Base-by-base conservation (phyloP, 1,140 invertebrate genomes). In the Aphidius ervi region DNA sequence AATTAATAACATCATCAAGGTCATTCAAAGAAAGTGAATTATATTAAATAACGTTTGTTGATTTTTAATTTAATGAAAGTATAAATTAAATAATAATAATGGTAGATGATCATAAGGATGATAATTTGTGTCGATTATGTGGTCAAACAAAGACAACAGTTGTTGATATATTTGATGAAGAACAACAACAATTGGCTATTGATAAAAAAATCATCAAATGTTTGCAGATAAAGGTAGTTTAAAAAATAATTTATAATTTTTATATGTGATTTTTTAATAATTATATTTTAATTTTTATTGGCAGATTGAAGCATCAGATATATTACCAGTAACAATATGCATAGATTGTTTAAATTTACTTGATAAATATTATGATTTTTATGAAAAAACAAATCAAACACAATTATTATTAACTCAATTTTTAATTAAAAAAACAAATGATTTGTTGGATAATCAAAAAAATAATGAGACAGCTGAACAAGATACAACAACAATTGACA, bases 61-160 rank as follows among this genome's bases (percentile, higher is more conserved):
- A 16, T 16, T 16, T 16, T 16, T 16, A 16, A 16, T 16, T 16
- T 16, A 16, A 16, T 16, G 16, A 16, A 16, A 16, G 16, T 16
- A 16, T 16, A 16, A 16, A 16, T 16, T 16, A 16, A 16, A 16
- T 16, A 16, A 16, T 16, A 16, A 16, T 16, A 16, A 16, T 16
- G 16, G 16, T 16, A 16, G 16, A 16, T 16, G 16, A 16, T 16
- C 16, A 16, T 16, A 16, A 16, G 16, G 16, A 16, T 16, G 16
- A 16, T 39, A 73, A 74, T 50, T 65, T 81, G 23, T 84, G 83
- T 72, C 80, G 83, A 65, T 73, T 84, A 37, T 84, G 83, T 67
- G 82, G 82, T 64, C 79, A 82, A 62, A 63, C 67, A 23, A 81
- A 78, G 56, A 66, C 77, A 7, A 70, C 68, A 58, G 66, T 74